Evolutionary conservation across 2,113 vertebrate species (phyloP), one percentile per base, ranked within the genome.

Genomic region (Spea multiplicata): DNA sequence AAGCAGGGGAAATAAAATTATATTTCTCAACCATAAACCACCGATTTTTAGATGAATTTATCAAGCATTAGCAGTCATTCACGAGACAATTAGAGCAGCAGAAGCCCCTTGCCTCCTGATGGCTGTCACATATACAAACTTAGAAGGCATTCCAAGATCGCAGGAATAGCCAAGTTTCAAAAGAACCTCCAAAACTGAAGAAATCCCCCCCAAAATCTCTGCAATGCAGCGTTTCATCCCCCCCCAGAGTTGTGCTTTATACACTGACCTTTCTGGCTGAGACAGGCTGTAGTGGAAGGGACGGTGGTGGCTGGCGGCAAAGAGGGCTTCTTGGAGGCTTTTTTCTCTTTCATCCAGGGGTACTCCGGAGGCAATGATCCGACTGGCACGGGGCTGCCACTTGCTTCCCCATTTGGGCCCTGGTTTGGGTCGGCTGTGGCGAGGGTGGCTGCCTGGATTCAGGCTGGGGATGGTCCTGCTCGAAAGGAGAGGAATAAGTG

Each of bases 291-390:
- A 81, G 92, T 89, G 82, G 92, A 89, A 62, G 88, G 85, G 84
- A 88, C 82, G 83, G 88, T 85, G 84, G 93, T 86, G 74, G 95
- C 91, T 50, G 93, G 84, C 76, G 93, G 88, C 86, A 89, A 86
- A 17, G 91, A 92, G 59, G 61, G 14, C 89, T 93, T 96, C 95
- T 95, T 96, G 86, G 91, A 92, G 78, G 94, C 93, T 88, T 99
- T 98, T 92, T 97, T 97, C 92, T 97, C 96, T 90, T 96, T 97
- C 96, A 97, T 97, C 96, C 96, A 98, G 85, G 97, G 96, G 88
- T 97, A 97, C 87, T 97, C 95, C 87, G 94, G 94, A 80, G 93
- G 94, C 81, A 94, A 91, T 74, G 93, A 91, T 81, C 92, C 90
- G 65, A 92, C 92, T 88, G 91, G 92, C 88, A 92, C 92, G 73